A percentile compares a stretch with the other conserved stretches of the same genome.
Evolutionary conservation across 2,888 invertebrate species (phyloP).

Genomic region (Camponotus fellah): DNA sequence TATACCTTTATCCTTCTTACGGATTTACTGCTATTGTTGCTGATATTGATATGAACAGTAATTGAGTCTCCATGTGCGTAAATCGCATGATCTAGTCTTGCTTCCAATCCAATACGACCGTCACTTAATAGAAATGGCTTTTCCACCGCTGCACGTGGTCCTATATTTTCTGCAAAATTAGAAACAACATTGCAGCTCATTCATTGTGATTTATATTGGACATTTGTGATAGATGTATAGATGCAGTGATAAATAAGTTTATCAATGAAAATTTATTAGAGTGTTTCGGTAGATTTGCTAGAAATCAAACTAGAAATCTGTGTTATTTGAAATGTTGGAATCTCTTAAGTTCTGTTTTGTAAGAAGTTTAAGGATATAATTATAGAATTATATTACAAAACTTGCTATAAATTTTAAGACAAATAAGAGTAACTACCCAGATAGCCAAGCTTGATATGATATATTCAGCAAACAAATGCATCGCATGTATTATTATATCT

Average conservation of each 20-base stretch:
- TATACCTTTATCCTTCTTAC: constrained; percentile 93
- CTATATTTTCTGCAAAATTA: constrained; percentile 61
- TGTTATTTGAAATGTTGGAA: background rate
- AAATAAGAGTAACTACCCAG: background rate
- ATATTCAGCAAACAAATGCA: no score
- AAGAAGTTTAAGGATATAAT: background rate
- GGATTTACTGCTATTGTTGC: constrained; percentile 94
- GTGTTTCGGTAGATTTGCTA: background rate
- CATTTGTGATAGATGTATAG: background rate
- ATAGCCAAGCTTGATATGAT: no score
- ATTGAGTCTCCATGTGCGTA: constrained; percentile 95
- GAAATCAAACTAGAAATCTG: constrained; percentile 6
- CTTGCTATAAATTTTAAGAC: background rate
- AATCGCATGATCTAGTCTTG: constrained; percentile 93
- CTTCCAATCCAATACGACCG: constrained; percentile 93
- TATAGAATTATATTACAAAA: background rate
- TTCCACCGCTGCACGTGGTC: constrained; percentile 91
- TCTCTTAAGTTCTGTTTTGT: background rate
- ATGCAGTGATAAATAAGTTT: background rate
- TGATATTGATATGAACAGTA: constrained; percentile 91
- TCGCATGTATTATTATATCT: no score
- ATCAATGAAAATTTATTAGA: background rate
- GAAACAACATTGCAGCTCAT: background rate
- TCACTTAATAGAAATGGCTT: constrained; percentile 95
- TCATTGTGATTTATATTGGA: background rate